These are phyloP conservation scores for Elgaria multicarinata DNA, from an alignment of 2,113 vertebrate species.

Conservation along the genomic window DNA sequence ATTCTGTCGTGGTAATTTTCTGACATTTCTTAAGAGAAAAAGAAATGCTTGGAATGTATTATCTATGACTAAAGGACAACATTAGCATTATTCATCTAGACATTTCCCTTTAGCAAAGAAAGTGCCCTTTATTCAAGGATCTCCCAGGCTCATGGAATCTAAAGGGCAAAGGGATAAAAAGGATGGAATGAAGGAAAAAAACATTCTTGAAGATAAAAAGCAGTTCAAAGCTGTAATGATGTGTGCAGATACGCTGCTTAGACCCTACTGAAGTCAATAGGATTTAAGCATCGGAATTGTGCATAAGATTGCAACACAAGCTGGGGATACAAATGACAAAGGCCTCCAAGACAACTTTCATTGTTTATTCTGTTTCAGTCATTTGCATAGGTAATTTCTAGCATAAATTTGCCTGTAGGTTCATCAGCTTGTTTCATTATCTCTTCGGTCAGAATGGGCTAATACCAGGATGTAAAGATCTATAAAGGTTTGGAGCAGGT, in stretches of 20 bases:
- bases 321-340: neutral
- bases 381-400: neutral
- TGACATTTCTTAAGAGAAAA: constrained; percentile 48
- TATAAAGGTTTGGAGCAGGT: neutral
- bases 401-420: neutral
- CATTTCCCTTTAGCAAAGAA: constrained; percentile 35
- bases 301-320: neutral
- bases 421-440: neutral
- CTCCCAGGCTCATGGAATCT: neutral
- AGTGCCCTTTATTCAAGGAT: constrained; percentile 34
- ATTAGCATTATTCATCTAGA: constrained; percentile 44
- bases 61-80: constrained; percentile 55
- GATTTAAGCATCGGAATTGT: neutral
- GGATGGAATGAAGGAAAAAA: neutral
- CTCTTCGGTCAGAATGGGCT: neutral
- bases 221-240: neutral
- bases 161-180: constrained; percentile 37
- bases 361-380: neutral
- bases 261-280: neutral
- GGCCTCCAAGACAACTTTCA: neutral
- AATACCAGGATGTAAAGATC: neutral
- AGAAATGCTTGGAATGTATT: constrained; percentile 52
- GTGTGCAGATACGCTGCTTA: neutral
- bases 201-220: constrained; percentile 21
- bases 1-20: constrained; percentile 33